These are phyloP conservation scores for Cyclura pinguis DNA, from an alignment of 2,797 vertebrate genomes.

Conservation along the genomic window DNA sequence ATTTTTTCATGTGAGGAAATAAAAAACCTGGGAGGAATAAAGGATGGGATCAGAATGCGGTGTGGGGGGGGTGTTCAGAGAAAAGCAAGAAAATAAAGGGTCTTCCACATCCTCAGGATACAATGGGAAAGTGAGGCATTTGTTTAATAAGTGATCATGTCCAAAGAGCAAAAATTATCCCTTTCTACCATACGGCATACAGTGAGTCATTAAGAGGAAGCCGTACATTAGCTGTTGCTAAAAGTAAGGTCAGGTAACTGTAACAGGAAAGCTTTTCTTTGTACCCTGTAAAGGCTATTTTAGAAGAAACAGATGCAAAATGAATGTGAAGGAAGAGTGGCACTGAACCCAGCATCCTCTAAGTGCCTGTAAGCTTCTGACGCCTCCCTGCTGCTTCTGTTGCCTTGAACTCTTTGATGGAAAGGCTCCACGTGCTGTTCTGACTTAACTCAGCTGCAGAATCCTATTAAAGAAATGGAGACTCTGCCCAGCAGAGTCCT, in stretches of 20 bases:
- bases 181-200: neutral
- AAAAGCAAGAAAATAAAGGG: neutral
- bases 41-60: neutral
- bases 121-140: neutral
- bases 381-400: neutral
- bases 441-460: constrained; percentile 13
- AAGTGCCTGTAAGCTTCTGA: constrained; percentile 21
- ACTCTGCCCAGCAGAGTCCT: neutral
- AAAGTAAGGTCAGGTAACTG: neutral
- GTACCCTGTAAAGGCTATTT: rapidly evolving
- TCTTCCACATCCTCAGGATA: neutral
- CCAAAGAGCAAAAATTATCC: neutral
- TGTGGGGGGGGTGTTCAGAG: neutral
- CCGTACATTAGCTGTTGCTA: neutral
- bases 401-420: constrained; percentile 9
- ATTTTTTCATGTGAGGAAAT: neutral
- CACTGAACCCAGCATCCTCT: neutral
- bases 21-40: neutral
- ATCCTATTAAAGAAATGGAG: constrained; percentile 13
- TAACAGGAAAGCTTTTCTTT: neutral
- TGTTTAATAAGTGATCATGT: neutral
- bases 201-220: neutral
- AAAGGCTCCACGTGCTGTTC: neutral
- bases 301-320: constrained; percentile 3
- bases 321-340: rapidly evolving